Base-by-base conservation (phyloP, 2,888 invertebrate genomes). In the Hyalella azteca region DNA sequence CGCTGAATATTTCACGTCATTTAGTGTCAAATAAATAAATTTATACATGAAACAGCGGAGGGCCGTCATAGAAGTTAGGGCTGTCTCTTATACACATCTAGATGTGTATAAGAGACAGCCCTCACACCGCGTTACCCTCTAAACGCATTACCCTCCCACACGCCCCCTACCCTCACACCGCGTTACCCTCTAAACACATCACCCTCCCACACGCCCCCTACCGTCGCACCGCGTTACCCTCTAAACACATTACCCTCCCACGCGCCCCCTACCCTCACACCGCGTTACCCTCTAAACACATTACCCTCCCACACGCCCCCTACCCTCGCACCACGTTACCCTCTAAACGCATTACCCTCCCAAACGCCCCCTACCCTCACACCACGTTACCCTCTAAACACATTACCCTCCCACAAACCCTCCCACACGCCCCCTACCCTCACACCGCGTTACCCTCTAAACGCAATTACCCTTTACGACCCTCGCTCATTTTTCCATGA, bases 391-490 rank as follows among this genome's bases (percentile, higher is more conserved):
- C 45, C 2, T 45, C 1, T 15, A 45, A 45, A 45, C 13, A 45
- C 45, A 11, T 19, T 45, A 19, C 45, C 45, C 45, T 45, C 3
- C 45, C 45, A 15, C n/a, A n/a, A n/a, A 1, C 45, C 45, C 45
- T 45, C 1, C 45, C 45, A 11, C 19, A 19, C 45, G 1, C 45
- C 19, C 45, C 45, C 45, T 45, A 3, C 45, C 45, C 45, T 45
- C 45, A 19, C 13, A 15, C 19, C 19, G 13, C 45, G 13, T 45
- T 19, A 45, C 45, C 45, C 45, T 45, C 1, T 45, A 66, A 36
- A 36, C 29, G 36, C 66, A 66, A 66, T 66, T 66, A 66, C 66
- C 13, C 66, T 66, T 66, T 66, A 66, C 66, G 66, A 66, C 13
- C 66, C 36, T 36, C 7, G 11, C 66, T n/a, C n/a, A n/a, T 66